A percentile compares a stretch with the other conserved stretches of the same genome.
Evolutionary conservation across 2,113 vertebrate genomes (phyloP).

Genomic region (Ahaetulla prasina): DNA sequence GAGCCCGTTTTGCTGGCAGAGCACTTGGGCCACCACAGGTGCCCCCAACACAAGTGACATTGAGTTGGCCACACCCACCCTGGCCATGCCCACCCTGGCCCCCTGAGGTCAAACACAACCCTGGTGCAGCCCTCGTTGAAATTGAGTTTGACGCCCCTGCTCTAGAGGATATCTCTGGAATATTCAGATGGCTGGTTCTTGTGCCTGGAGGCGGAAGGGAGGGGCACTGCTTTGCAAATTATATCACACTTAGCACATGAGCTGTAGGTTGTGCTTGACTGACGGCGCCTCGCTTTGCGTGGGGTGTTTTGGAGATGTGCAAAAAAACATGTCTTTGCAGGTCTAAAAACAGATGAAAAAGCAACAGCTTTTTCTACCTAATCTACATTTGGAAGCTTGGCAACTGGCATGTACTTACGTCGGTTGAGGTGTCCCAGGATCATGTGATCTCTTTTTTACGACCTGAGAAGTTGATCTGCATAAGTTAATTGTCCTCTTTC

Average conservation of each 20-base stretch:
- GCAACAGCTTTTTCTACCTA: not conserved
- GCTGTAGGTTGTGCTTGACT: not conserved
- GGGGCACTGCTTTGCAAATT: too few relatives aligned
- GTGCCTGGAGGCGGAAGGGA: not conserved
- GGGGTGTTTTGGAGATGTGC: not conserved
- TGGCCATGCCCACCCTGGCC: too few relatives aligned
- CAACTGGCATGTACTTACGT: not conserved
- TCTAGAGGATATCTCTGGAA: not conserved
- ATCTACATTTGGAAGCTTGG: not conserved
- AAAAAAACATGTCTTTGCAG: not conserved
- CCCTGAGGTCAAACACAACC: too few relatives aligned
- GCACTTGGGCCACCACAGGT: too few relatives aligned
- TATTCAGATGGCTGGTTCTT: not conserved
- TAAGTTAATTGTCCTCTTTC: not conserved
- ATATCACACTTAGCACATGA: not conserved
- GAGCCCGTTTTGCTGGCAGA: too few relatives aligned
- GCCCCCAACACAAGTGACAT: too few relatives aligned
- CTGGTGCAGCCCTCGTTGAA: too few relatives aligned
- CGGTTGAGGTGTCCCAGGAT: not conserved
- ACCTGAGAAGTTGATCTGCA: not conserved
- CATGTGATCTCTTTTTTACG: not conserved
- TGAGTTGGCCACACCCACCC: too few relatives aligned
- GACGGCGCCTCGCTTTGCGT: too few relatives aligned
- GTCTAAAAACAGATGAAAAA: not conserved
- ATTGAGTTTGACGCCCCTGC: too few relatives aligned